Percentiles rank a stretch among this genome's conserved stretches.
phyloP scores from a whole-genome alignment of 2,797 vertebrate species.

The Syngnathus acus region DNA sequence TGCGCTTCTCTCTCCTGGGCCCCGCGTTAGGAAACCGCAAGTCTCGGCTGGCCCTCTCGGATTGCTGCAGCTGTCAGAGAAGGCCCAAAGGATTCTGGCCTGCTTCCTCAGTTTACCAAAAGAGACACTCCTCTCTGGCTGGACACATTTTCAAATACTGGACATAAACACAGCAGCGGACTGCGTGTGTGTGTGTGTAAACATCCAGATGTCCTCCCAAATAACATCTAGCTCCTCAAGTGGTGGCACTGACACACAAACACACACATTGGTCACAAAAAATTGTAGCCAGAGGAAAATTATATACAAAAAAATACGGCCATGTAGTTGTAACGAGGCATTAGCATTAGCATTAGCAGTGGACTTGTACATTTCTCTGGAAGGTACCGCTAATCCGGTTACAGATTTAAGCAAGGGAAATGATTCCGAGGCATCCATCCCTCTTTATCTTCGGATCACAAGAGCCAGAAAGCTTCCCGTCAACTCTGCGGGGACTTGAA shows the following conservation, averaged over 20 bases:
- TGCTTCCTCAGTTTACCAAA: constrained; percentile 27
- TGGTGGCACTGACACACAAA: neutral
- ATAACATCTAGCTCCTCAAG: neutral
- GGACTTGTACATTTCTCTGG: constrained; percentile 44
- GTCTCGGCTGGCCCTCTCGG: constrained; percentile 32
- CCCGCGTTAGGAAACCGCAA: constrained; percentile 20
- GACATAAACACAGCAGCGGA: constrained; percentile 10
- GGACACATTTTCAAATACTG: constrained; percentile 17
- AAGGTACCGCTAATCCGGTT: constrained; percentile 58
- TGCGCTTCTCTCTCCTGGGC: constrained; percentile 24
- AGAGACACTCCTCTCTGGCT: constrained; percentile 24
- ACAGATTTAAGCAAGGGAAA: constrained; percentile 53
- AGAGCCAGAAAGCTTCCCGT: constrained; percentile 36
- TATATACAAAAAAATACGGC: neutral
- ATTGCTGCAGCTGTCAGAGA: constrained; percentile 52
- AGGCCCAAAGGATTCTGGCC: constrained; percentile 30
- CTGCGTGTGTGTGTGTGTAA: neutral
- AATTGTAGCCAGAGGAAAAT: neutral
- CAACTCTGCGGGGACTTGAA: constrained; percentile 46
- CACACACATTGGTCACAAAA: neutral
- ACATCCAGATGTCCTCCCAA: no score
- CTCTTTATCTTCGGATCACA: constrained; percentile 39
- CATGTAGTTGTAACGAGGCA: neutral
- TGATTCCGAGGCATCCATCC: constrained; percentile 50
- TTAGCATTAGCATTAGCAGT: neutral